These are phyloP conservation scores for Antheraea pernyi DNA, from an alignment of 1,140 invertebrate species.

Conservation along the genomic window DNA sequence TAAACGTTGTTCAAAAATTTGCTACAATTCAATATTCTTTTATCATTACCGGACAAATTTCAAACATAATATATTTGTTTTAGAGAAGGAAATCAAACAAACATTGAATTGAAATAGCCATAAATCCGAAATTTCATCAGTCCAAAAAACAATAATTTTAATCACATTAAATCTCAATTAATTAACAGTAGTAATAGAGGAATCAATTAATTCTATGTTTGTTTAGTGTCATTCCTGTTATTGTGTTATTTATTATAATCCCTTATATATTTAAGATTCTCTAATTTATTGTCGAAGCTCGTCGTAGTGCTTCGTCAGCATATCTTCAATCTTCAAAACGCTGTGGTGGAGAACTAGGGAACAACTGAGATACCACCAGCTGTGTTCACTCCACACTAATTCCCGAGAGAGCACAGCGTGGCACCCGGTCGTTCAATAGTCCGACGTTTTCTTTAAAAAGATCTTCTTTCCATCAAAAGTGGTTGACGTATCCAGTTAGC, in stretches of 20 bases:
- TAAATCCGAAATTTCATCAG: too few relatives aligned
- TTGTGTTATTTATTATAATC: slow-evolving; percentile 8
- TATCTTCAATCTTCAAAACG: slow-evolving; percentile 1
- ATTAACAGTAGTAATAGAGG: neutral
- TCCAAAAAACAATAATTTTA: too few relatives aligned
- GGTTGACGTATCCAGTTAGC: neutral
- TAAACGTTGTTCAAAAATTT: too few relatives aligned
- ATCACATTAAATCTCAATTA: neutral
- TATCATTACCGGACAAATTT: too few relatives aligned
- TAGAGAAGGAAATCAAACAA: too few relatives aligned
- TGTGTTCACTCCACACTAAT: slow-evolving; percentile 93
- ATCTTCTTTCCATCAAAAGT: neutral
- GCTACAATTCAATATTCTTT: too few relatives aligned
- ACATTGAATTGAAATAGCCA: too few relatives aligned
- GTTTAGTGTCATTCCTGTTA: slow-evolving; percentile 3
- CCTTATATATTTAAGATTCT: neutral
- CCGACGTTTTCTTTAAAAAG: slow-evolving; percentile 70
- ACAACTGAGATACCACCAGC: slow-evolving; percentile 98
- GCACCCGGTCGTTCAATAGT: slow-evolving; percentile 87
- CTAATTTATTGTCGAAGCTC: neutral
- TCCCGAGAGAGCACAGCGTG: slow-evolving; percentile 95
- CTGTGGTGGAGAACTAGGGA: slow-evolving; percentile 66
- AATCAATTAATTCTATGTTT: neutral
- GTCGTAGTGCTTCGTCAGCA: neutral
- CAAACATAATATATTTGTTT: too few relatives aligned